phyloP scores from a whole-genome alignment of 2,888 invertebrate species.

The Agonopterix heracliana region DNA sequence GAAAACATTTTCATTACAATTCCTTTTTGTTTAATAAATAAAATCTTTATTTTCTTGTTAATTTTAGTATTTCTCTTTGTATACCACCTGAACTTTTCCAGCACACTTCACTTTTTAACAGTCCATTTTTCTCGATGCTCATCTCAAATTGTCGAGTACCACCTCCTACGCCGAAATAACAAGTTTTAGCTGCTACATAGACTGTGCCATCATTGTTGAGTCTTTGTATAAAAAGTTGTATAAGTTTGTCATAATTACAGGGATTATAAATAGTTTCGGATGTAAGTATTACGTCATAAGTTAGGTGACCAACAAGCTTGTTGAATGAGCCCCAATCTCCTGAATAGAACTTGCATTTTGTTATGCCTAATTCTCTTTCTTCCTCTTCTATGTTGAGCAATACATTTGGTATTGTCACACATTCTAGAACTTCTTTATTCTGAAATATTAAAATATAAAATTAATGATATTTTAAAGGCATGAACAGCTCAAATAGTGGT shows the following conservation, averaged over 20 bases:
- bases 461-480: not conserved
- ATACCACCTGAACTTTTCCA: constrained; percentile 82
- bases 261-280: constrained; percentile 96
- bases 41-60: constrained; percentile 39
- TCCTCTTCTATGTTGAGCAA: constrained; percentile 77
- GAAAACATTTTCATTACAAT: not conserved
- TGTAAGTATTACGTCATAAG: constrained; percentile 91
- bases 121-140: constrained; percentile 68
- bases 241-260: constrained; percentile 85
- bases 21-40: constrained; percentile 7
- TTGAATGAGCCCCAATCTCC: constrained; percentile 86
- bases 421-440: constrained; percentile 90
- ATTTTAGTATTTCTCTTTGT: constrained; percentile 78
- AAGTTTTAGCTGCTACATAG: constrained; percentile 91
- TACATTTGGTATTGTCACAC: constrained; percentile 89
- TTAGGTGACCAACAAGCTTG: constrained; percentile 44
- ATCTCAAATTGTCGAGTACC: constrained; percentile 85
- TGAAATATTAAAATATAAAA: constrained; percentile 52
- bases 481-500: too few relatives aligned
- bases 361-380: constrained; percentile 36
- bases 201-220: constrained; percentile 78
- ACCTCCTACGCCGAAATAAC: constrained; percentile 98
- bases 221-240: constrained; percentile 79
- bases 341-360: constrained; percentile 76
- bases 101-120: constrained; percentile 73